A percentile compares a stretch with the other conserved stretches of the same genome.
These are phyloP conservation scores for Pleuronectes platessa DNA, from an alignment of 2,113 vertebrate genomes.

Conservation along the genomic window DNA sequence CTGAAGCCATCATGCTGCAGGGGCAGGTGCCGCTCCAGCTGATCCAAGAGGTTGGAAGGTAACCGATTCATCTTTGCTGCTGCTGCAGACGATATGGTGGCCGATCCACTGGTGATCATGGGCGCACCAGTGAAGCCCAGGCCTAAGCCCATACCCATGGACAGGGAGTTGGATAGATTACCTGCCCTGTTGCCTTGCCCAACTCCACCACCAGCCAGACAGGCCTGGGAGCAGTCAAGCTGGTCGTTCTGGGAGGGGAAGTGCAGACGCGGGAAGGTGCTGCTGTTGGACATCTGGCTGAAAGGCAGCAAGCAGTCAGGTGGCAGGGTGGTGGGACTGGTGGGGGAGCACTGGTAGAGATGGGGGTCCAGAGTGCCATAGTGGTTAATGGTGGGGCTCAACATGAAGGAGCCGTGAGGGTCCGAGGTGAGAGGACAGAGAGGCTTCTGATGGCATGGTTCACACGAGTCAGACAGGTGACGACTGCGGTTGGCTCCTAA, in stretches of 20 bases:
- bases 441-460: constrained; percentile 87
- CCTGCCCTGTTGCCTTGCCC: constrained; percentile 75
- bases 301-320: constrained; percentile 93
- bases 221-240: constrained; percentile 85
- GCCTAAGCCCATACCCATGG: constrained; percentile 82
- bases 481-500: constrained; percentile 94
- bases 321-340: constrained; percentile 83
- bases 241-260: constrained; percentile 94
- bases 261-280: constrained; percentile 97
- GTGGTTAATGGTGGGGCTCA: constrained; percentile 90
- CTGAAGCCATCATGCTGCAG: constrained; percentile 97
- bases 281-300: constrained; percentile 94
- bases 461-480: constrained; percentile 94
- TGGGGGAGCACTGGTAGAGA: constrained; percentile 82
- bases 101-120: constrained; percentile 86
- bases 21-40: constrained; percentile 97
- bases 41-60: constrained; percentile 95
- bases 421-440: constrained; percentile 84
- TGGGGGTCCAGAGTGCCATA: constrained; percentile 91
- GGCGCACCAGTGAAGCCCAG: constrained; percentile 81
- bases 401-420: constrained; percentile 89
- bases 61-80: constrained; percentile 88
- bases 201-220: constrained; percentile 65
- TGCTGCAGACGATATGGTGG: constrained; percentile 83
- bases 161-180: constrained; percentile 78